Evolutionary conservation across 2,113 vertebrate species (phyloP).

Genomic region (Mormoops blainvillei): DNA sequence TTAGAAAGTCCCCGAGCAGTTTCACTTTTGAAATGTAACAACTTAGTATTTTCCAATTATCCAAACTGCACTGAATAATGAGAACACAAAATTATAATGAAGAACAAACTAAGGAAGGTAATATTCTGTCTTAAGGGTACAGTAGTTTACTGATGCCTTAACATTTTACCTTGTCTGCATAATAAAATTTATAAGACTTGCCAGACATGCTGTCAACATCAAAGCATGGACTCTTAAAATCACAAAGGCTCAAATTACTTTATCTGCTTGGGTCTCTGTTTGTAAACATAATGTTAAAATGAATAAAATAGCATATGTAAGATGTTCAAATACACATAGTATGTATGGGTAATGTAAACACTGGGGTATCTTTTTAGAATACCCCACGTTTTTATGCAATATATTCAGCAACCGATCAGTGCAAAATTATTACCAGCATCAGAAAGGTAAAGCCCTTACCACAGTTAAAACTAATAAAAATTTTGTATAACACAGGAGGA

Average conservation of each 20-base stretch:
- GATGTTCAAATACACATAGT: background rate
- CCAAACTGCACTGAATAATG: background rate
- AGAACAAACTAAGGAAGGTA: background rate
- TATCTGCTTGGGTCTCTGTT: too few relatives aligned
- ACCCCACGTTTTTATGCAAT: background rate
- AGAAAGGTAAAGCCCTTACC: background rate
- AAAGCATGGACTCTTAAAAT: background rate
- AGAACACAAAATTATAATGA: slow-evolving; percentile 24
- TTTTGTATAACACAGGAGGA: background rate
- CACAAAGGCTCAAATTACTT: too few relatives aligned
- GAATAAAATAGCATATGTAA: background rate
- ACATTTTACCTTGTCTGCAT: background rate
- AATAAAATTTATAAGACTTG: background rate
- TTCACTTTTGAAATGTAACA: slow-evolving; percentile 6
- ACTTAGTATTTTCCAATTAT: background rate
- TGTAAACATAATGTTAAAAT: slow-evolving; percentile 11
- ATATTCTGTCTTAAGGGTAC: background rate
- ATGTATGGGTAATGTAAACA: background rate
- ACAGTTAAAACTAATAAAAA: background rate
- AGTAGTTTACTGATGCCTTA: background rate
- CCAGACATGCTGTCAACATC: background rate
- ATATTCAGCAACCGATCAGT: background rate
- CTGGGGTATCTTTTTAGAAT: background rate
- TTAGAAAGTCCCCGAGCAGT: background rate
- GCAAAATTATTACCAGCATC: background rate